Conservation (phyloP, 2,888 invertebrate species). For the Drepana falcataria region DNA sequence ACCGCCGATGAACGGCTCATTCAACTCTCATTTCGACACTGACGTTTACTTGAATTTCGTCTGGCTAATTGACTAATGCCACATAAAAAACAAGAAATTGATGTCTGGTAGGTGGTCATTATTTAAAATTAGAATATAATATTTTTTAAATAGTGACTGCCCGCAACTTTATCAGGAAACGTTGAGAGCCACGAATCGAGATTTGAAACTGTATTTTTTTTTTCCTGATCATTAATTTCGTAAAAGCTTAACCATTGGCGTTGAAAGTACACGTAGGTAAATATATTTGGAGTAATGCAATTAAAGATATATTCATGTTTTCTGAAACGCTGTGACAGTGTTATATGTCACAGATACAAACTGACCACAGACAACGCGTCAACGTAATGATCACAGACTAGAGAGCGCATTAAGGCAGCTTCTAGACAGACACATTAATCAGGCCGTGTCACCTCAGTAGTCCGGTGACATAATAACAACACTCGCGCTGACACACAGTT, state of each 20-base stretch:
- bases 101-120: constrained; percentile 10
- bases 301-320: too few relatives aligned
- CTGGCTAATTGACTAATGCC: constrained; percentile 33
- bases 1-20: constrained; percentile 58
- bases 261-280: too few relatives aligned
- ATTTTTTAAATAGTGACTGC: not conserved
- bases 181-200: not conserved
- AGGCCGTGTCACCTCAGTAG: constrained; percentile 46
- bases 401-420: constrained; percentile 40
- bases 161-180: not conserved
- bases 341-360: too few relatives aligned
- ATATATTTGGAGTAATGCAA: too few relatives aligned
- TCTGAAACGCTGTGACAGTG: too few relatives aligned
- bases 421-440: constrained; percentile 60
- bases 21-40: constrained; percentile 48
- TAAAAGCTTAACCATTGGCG: too few relatives aligned
- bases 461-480: constrained; percentile 66
- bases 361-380: constrained; percentile 44
- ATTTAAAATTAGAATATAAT: constrained; percentile 4
- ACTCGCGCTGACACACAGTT: constrained; percentile 60
- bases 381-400: constrained; percentile 44
- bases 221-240: not conserved
- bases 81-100: constrained; percentile 19
- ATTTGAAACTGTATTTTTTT: not conserved
- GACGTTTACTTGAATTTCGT: constrained; percentile 37